These are phyloP conservation scores for Phenganax subtilis DNA, from an alignment of 92 coral and sea anemone genomes.

Conservation along the genomic window DNA sequence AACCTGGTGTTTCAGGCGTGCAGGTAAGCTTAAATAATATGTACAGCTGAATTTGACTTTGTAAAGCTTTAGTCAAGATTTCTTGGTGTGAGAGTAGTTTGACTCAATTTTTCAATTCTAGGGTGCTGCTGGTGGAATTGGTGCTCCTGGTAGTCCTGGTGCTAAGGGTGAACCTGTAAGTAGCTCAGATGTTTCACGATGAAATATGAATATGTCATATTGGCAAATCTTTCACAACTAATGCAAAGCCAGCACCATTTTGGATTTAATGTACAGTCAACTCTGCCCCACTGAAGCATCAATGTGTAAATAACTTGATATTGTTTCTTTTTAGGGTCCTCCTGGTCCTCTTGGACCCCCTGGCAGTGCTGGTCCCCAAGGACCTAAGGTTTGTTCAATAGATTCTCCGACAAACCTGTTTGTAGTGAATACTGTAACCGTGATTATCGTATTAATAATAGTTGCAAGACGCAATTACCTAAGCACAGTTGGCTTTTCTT, in stretches of 20 bases:
- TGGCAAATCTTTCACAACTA: too few relatives aligned
- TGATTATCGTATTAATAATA: too few relatives aligned
- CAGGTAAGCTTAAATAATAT: constrained; percentile 35
- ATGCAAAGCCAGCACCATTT: too few relatives aligned
- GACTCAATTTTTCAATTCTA: background rate
- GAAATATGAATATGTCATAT: background rate
- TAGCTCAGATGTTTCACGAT: background rate
- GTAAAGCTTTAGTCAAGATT: background rate
- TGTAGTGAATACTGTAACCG: too few relatives aligned
- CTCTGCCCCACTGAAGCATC: too few relatives aligned
- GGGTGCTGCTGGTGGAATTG: constrained; percentile 48
- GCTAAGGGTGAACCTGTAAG: constrained; percentile 53
- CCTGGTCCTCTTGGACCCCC: constrained; percentile 57
- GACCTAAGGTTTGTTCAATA: constrained; percentile 22
- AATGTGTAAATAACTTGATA: background rate
- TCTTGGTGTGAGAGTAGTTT: too few relatives aligned
- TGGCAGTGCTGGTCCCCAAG: constrained; percentile 65
- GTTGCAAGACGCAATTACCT: background rate
- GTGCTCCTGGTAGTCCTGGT: constrained; percentile 50
- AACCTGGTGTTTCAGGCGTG: constrained; percentile 42
- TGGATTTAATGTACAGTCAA: too few relatives aligned
- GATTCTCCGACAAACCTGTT: background rate
- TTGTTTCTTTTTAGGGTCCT: constrained; percentile 50
- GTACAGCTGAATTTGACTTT: background rate
- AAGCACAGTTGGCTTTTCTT: background rate